Percentiles rank a stretch among this genome's conserved stretches.
Evolutionary conservation across 2,888 invertebrate species (phyloP).

Genomic region (Pseudeuparius sepicola): DNA sequence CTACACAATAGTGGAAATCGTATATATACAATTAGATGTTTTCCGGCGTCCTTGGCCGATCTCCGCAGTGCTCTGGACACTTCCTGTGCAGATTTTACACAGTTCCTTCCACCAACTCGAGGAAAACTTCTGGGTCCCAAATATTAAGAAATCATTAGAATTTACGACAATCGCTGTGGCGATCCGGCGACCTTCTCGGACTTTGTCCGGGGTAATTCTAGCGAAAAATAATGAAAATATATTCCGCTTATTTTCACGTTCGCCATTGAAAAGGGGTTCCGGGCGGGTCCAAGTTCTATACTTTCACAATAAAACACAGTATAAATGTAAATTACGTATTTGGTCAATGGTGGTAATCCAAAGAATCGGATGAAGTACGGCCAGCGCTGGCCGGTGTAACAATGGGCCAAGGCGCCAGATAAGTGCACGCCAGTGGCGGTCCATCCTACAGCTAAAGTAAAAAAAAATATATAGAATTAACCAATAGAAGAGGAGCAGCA

Average conservation of each 20-base stretch:
- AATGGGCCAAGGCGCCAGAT: slow-evolving; percentile 17
- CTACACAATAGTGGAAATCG: no score
- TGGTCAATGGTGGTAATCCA: slow-evolving; percentile 24
- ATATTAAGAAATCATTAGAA: slow-evolving; percentile 1
- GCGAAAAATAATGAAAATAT: slow-evolving; percentile 26
- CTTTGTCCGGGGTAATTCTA: slow-evolving; percentile 4
- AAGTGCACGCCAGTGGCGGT: slow-evolving; percentile 4
- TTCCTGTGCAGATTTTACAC: no score
- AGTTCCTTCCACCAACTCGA: no score
- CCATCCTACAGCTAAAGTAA: no score
- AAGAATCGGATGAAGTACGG: slow-evolving; percentile 15
- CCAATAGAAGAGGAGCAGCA: no score
- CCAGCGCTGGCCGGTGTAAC: slow-evolving; percentile 13
- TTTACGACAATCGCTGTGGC: slow-evolving; percentile 2
- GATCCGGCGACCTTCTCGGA: neutral
- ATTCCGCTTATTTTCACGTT: slow-evolving; percentile 25
- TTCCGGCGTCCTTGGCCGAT: no score
- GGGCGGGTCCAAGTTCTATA: slow-evolving; percentile 22
- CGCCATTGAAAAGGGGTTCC: slow-evolving; percentile 17
- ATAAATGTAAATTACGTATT: slow-evolving; percentile 28
- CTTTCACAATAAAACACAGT: slow-evolving; percentile 24
- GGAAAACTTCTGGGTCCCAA: no score
- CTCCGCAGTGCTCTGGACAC: no score
- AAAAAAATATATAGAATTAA: no score
- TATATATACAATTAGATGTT: no score